Conservation (phyloP, 2,113 vertebrate species). For the Seriola dumerili region DNA sequence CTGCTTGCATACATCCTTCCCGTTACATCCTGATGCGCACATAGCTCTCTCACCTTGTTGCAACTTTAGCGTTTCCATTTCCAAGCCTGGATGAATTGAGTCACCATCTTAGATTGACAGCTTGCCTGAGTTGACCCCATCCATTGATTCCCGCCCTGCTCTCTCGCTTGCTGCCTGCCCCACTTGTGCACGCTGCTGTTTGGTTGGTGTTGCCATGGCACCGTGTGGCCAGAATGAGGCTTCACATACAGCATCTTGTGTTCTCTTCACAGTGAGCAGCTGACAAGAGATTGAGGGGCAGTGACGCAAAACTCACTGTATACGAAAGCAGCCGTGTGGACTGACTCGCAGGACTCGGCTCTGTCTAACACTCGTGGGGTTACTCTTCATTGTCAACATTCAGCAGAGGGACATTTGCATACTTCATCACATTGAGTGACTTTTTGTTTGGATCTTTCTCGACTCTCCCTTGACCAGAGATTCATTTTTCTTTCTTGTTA, state of each 20-base stretch:
- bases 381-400: constrained; percentile 35
- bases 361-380: constrained; percentile 50
- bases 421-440: constrained; percentile 8
- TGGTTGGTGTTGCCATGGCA: constrained; percentile 84
- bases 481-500: constrained; percentile 8
- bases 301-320: constrained; percentile 77
- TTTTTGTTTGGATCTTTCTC: constrained; percentile 8
- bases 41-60: constrained; percentile 31
- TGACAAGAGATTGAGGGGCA: constrained; percentile 80
- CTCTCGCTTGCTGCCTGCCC: constrained; percentile 62
- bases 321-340: constrained; percentile 67
- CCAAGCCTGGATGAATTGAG: constrained; percentile 46
- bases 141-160: constrained; percentile 42
- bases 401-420: constrained; percentile 35
- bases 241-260: constrained; percentile 93
- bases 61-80: constrained; percentile 25
- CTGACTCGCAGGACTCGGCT: constrained; percentile 80
- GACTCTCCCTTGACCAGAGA: background rate
- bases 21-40: background rate
- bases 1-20: constrained; percentile 16
- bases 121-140: constrained; percentile 38
- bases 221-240: constrained; percentile 84
- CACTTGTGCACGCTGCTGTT: constrained; percentile 78
- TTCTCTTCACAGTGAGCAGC: constrained; percentile 93
- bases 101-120: constrained; percentile 58